Percentiles rank a stretch among this genome's conserved stretches.
Evolutionary conservation across 2,888 invertebrate species (phyloP).

Genomic region (Amblyteles armatorius): DNA sequence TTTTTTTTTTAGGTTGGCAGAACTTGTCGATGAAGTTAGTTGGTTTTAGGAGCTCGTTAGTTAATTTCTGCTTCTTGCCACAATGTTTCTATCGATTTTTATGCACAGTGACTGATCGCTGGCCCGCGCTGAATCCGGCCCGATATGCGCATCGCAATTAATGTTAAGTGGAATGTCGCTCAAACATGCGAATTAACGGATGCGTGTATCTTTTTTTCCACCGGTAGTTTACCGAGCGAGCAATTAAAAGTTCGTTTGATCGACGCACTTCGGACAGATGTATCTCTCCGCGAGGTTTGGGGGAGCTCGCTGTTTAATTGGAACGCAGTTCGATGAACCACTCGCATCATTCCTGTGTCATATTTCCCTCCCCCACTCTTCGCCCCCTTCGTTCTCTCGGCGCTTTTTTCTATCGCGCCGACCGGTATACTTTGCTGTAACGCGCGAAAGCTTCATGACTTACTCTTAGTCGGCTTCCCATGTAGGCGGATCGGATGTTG

Average conservation of each 20-base stretch:
- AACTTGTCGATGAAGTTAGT: too few relatives aligned
- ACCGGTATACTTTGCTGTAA: neutral
- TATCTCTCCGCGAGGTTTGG: neutral
- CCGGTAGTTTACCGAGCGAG: neutral
- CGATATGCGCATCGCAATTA: neutral
- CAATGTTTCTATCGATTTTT: neutral
- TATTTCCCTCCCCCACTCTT: too few relatives aligned
- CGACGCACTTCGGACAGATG: neutral
- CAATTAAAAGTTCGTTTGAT: slow-evolving; percentile 7
- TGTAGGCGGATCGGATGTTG: too few relatives aligned
- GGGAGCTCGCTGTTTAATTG: neutral
- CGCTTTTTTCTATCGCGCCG: neutral
- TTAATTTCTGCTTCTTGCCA: neutral
- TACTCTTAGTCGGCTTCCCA: neutral
- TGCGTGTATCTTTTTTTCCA: neutral
- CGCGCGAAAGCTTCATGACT: neutral
- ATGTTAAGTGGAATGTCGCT: neutral
- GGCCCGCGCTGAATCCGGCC: neutral
- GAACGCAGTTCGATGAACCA: slow-evolving; percentile 15
- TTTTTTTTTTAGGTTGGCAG: too few relatives aligned
- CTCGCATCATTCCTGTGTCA: neutral
- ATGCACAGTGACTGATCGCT: neutral
- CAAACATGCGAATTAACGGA: neutral
- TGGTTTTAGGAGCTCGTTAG: too few relatives aligned
- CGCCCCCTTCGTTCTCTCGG: neutral